A percentile compares a stretch with the other conserved stretches of the same genome.
phyloP scores from a whole-genome alignment of 2,888 invertebrate species.

The Incurvaria masculella region DNA sequence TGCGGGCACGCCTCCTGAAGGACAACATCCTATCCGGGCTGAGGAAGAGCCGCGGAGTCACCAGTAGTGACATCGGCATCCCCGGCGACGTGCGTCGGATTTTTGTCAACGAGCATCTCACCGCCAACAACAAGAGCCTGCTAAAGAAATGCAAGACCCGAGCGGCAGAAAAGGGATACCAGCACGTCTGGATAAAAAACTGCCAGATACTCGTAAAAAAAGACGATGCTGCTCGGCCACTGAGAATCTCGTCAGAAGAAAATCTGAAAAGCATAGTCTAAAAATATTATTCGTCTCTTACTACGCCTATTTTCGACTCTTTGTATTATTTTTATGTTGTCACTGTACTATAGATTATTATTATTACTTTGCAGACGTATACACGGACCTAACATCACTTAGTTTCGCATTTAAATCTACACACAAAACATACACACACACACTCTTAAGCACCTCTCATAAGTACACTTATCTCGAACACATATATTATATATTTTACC shows the following conservation, averaged over 20 bases:
- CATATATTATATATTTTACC: too few relatives aligned
- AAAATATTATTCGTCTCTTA: too few relatives aligned
- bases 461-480: too few relatives aligned
- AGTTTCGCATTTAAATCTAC: neutral
- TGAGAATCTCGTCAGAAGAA: neutral
- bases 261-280: neutral
- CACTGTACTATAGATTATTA: neutral
- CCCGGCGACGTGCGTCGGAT: neutral
- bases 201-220: neutral
- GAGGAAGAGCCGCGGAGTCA: neutral
- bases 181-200: neutral
- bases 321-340: neutral
- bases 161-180: neutral
- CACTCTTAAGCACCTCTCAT: neutral
- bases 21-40: slow-evolving; percentile 3
- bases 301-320: too few relatives aligned
- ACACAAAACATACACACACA: neutral
- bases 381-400: neutral
- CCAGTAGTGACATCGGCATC: slow-evolving; percentile 3
- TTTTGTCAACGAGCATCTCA: slow-evolving; percentile 7
- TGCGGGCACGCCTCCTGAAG: neutral
- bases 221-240: neutral
- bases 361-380: too few relatives aligned
- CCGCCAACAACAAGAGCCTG: neutral
- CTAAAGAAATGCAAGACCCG: neutral